Conservation (phyloP, 1,140 invertebrate species). For the Euwallacea fornicatus region DNA sequence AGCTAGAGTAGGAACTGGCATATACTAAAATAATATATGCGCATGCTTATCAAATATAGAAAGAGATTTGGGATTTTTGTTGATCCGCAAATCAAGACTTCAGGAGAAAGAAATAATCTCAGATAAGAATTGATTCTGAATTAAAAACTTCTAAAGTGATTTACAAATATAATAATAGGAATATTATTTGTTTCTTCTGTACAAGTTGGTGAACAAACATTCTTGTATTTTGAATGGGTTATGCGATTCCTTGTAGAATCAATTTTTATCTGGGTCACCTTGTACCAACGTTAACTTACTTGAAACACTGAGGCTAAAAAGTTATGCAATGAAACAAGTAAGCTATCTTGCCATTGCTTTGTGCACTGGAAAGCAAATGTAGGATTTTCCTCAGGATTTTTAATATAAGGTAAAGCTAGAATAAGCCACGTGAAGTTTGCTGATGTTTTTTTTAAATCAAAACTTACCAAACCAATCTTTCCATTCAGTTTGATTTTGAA, state of each 20-base stretch:
- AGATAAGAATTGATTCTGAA: no score
- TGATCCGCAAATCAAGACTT: no score
- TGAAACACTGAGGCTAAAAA: constrained; percentile 89
- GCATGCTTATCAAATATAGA: constrained; percentile 2
- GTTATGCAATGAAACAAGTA: constrained; percentile 91
- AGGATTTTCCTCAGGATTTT: constrained; percentile 88
- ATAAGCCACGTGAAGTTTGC: not conserved
- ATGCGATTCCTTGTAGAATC: no score
- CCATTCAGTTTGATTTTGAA: constrained; percentile 90
- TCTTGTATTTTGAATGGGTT: no score
- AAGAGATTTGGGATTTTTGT: not conserved
- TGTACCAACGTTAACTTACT: constrained; percentile 52
- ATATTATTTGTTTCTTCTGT: not conserved
- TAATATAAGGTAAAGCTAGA: constrained; percentile 85
- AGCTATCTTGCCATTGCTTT: constrained; percentile 92
- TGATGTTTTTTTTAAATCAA: constrained; percentile 1
- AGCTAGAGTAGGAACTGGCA: constrained; percentile 80
- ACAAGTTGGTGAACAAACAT: no score
- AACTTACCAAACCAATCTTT: constrained; percentile 95
- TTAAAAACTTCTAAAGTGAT: no score
- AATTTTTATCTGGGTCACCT: no score
- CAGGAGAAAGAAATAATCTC: no score
- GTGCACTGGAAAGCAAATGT: constrained; percentile 88
- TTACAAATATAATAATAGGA: no score
- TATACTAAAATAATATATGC: constrained; percentile 60